phyloP scores from a whole-genome alignment of 1,140 invertebrate genomes.

The Apis dorsata region DNA sequence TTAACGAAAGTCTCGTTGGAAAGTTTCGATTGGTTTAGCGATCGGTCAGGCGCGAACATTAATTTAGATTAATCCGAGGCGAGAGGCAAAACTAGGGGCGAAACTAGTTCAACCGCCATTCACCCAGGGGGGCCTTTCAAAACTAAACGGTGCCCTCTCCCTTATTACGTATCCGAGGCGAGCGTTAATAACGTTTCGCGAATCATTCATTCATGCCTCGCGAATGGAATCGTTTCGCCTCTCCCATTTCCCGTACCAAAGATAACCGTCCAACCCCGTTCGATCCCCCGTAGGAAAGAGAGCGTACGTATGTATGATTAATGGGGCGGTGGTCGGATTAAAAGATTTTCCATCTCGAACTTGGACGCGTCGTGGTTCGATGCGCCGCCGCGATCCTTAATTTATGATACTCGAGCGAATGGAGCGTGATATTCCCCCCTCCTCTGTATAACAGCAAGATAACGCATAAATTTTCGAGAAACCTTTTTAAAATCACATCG shows the following conservation, averaged over 20 bases:
- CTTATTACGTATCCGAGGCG: conserved; percentile 43
- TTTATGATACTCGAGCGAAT: not conserved
- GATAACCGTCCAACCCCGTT: not conserved
- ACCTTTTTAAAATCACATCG: no score
- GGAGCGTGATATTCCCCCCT: not conserved
- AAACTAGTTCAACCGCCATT: conserved; percentile 47
- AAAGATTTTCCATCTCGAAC: conserved; percentile 36
- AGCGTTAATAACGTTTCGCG: conserved; percentile 22
- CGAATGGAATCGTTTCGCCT: not conserved
- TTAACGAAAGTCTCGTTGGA: not conserved
- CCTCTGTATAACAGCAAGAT: no score
- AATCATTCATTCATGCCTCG: conserved; percentile 47
- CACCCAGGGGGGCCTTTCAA: conserved; percentile 46
- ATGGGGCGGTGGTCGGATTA: not conserved
- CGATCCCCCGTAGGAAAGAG: not conserved
- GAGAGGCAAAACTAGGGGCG: conserved; percentile 35
- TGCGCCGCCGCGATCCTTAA: not conserved
- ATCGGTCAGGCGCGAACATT: conserved; percentile 54
- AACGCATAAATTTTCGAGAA: not conserved
- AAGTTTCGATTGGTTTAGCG: not conserved
- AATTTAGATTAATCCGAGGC: conserved; percentile 72
- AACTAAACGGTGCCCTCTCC: conserved; percentile 36
- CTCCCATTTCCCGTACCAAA: not conserved
- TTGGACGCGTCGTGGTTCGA: not conserved
- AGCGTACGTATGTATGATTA: conserved; percentile 12